Conservation (phyloP, 1,140 invertebrate genomes). For the Lepidurus couesii region DNA sequence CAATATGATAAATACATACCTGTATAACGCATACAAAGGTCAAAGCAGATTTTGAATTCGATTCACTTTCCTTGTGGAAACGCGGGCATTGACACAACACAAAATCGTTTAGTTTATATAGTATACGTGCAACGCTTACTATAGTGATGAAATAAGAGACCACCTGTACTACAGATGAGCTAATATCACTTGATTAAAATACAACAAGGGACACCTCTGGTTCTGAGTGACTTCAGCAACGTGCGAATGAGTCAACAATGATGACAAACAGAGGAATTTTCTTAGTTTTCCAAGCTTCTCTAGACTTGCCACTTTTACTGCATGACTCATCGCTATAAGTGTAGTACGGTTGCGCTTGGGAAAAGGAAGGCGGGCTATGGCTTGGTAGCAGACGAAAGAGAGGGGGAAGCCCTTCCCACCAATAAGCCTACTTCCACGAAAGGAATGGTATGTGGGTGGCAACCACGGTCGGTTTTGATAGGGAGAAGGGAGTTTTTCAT, state of each 20-base stretch:
- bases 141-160: neutral
- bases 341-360: neutral
- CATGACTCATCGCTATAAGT: constrained; percentile 14
- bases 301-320: constrained; percentile 15
- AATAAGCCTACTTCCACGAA: neutral
- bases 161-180: neutral
- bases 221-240: neutral
- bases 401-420: neutral
- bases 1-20: too few relatives aligned
- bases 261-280: constrained; percentile 20
- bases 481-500: neutral
- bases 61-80: too few relatives aligned
- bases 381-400: neutral
- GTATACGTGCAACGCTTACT: neutral
- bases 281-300: neutral
- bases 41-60: too few relatives aligned
- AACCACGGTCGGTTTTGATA: neutral
- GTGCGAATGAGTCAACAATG: constrained; percentile 17
- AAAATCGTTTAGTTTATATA: neutral
- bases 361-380: neutral
- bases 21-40: too few relatives aligned
- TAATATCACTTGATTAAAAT: neutral
- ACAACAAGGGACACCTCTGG: neutral
- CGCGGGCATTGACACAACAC: too few relatives aligned
- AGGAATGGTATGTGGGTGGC: neutral